Conservation (phyloP, 2,888 invertebrate species). For the Thymelicus lineola region DNA sequence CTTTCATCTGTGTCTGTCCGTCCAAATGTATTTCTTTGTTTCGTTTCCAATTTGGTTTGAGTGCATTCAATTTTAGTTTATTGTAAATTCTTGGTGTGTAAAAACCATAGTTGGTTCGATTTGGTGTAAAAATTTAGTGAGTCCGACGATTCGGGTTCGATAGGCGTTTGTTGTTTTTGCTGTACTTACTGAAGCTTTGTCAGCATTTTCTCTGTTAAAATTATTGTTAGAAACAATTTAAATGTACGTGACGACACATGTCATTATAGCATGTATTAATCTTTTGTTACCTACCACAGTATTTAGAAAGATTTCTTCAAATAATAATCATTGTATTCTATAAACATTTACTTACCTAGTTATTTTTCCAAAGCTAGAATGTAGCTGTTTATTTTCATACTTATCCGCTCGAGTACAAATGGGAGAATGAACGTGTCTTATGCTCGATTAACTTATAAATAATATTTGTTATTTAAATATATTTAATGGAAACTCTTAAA, state of each 20-base stretch:
- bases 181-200: constrained; percentile 72
- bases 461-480: constrained; percentile 42
- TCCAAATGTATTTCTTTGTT: constrained; percentile 67
- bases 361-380: constrained; percentile 45
- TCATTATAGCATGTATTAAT: constrained; percentile 15
- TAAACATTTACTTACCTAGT: constrained; percentile 16
- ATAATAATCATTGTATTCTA: constrained; percentile 19
- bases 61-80: constrained; percentile 49
- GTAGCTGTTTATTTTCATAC: constrained; percentile 46
- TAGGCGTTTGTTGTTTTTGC: constrained; percentile 67
- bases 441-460: constrained; percentile 46
- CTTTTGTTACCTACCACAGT: constrained; percentile 38
- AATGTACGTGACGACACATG: constrained; percentile 31
- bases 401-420: constrained; percentile 70
- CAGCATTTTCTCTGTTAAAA: constrained; percentile 59
- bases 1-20: constrained; percentile 79
- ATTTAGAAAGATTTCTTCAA: constrained; percentile 38
- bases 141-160: constrained; percentile 68
- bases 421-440: constrained; percentile 60
- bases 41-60: constrained; percentile 48
- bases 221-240: constrained; percentile 61
- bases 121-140: constrained; percentile 75
- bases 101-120: constrained; percentile 60
- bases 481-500: constrained; percentile 21
- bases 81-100: constrained; percentile 69